These are phyloP conservation scores for Chelon labrosus DNA, from an alignment of 2,797 vertebrate genomes.

Conservation along the genomic window DNA sequence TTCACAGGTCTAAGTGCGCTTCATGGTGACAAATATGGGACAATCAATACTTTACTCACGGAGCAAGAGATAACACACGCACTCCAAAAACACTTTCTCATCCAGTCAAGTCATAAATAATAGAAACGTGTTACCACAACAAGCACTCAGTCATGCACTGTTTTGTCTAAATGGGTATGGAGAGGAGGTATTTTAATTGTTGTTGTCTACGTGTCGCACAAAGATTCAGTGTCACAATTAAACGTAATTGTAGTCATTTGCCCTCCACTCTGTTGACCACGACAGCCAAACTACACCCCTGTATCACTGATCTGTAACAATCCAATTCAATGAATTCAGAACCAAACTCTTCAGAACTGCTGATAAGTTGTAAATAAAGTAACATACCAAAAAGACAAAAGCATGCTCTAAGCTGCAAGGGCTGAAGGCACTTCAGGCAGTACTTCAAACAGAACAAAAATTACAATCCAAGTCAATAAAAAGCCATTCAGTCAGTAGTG, in stretches of 20 bases:
- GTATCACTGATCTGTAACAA: constrained; percentile 1
- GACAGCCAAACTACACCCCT: constrained; percentile 5
- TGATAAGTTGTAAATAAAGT: constrained; percentile 12
- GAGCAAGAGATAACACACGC: constrained; percentile 34
- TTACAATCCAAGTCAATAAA: constrained; percentile 50
- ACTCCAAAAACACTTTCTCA: constrained; percentile 23
- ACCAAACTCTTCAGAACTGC: constrained; percentile 3
- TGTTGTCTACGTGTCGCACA: constrained; percentile 14
- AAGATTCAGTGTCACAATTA: constrained; percentile 18
- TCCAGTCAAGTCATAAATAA: constrained; percentile 71
- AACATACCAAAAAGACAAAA: constrained; percentile 16
- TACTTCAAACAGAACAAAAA: constrained; percentile 44
- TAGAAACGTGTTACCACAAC: constrained; percentile 23
- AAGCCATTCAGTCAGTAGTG: constrained; percentile 73
- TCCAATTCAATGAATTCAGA: not conserved
- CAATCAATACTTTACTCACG: constrained; percentile 12
- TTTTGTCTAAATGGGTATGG: constrained; percentile 15
- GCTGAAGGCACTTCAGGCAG: constrained; percentile 80
- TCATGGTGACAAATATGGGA: constrained; percentile 20
- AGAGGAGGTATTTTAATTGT: constrained; percentile 50
- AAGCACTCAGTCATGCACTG: constrained; percentile 46
- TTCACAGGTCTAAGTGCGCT: constrained; percentile 46
- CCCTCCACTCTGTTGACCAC: constrained; percentile 3
- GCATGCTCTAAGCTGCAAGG: constrained; percentile 19
- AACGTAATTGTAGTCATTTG: constrained; percentile 12